Base-by-base conservation (phyloP, 2,797 vertebrate species). In the Urocyon cinereoargenteus region DNA sequence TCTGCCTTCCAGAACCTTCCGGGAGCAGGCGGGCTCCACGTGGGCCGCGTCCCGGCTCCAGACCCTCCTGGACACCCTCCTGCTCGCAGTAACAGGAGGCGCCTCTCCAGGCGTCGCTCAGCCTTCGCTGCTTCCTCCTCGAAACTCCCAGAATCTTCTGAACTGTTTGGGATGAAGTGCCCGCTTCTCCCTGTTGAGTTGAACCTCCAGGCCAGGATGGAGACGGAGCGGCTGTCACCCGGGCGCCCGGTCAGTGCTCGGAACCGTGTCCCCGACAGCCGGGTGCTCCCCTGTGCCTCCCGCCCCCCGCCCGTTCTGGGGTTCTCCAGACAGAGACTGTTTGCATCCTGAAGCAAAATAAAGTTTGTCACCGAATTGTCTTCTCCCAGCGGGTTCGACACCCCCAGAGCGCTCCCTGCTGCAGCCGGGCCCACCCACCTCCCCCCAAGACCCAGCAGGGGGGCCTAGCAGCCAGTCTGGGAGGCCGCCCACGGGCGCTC, bases 251-350 rank as follows among this genome's bases (percentile, higher is more conserved):
- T 45, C 40, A 45, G 40, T 45, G 40, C 40, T 0, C 40, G 40
- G 18, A 7, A 57, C 18, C 55, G 2, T 57, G 55, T 57, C 55
- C 55, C 55, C 18, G 55, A 19, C 6, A 57, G 55, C 19, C 19
- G 4, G 19, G 18, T 21, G 55, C 19, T 7, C 19, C 40, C 40
- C 40, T 45, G 40, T 2, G 19, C 55, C 19, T 21, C 55, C 55
- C 19, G 55, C 18, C 6, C 55, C n/a, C 64, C 0, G 31, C 6
- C 64, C 1, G 5, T 8, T 22, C 34, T 2, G 4, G 4, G 5
- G 68, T 22, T 40, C 68, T 66, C 68, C 36, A 4, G n/a, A 16
- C 12, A 11, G n/a, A 21, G 19, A 22, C 34, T 5, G 10, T 12
- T 21, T 0, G 0, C 6, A 1, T n/a, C 64, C 31, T 13, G 68